These are phyloP conservation scores for Rotaria magnacalcarata DNA, from an alignment of 2,888 invertebrate genomes.

Conservation along the genomic window DNA sequence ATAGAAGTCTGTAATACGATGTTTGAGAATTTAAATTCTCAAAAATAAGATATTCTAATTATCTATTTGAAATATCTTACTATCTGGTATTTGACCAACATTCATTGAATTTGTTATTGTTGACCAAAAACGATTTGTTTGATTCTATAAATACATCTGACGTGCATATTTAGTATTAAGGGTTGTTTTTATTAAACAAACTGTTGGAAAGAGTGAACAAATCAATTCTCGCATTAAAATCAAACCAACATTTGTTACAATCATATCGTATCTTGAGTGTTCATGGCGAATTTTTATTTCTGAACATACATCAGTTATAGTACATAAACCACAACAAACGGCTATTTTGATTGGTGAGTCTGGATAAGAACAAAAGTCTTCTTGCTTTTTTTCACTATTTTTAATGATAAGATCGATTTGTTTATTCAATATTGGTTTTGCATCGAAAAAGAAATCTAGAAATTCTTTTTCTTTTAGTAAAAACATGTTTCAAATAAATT, in stretches of 20 bases:
- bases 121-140: constrained; percentile 2
- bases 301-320: neutral
- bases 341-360: neutral
- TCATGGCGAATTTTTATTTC: neutral
- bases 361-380: neutral
- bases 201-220: neutral
- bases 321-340: neutral
- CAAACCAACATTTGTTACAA: neutral
- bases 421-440: neutral
- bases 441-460: neutral
- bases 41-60: too few relatives aligned
- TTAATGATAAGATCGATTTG: neutral
- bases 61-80: neutral
- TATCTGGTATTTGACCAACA: neutral
- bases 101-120: neutral
- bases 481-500: too few relatives aligned
- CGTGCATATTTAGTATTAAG: too few relatives aligned
- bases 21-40: too few relatives aligned
- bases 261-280: neutral
- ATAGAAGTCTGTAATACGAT: too few relatives aligned
- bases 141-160: neutral
- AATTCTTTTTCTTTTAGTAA: neutral
- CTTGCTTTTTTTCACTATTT: neutral
- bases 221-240: neutral
- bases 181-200: neutral